Evolutionary conservation across 2,113 vertebrate genomes (phyloP), one percentile per base, ranked within the genome.

Genomic region (Erythrocercus mccallii): DNA sequence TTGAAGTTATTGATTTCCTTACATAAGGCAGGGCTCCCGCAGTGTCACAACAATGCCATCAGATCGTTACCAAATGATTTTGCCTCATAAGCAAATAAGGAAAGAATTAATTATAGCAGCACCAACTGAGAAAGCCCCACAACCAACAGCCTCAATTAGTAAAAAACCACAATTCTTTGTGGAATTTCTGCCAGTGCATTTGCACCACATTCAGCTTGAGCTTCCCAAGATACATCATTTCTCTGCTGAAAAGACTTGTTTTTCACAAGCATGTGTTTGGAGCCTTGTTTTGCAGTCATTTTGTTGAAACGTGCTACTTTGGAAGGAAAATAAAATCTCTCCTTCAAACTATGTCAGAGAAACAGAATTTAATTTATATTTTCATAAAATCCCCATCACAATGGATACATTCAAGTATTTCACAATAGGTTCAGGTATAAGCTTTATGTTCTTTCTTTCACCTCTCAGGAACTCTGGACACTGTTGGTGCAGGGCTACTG

Each of bases 1-100:
- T 86, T 77, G 57, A 11, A 80, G 87, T 37, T 91, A 81, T 90
- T 86, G 83, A 94, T 95, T 95, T 68, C 76, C 33, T 96, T 95
- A 92, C 45, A 16, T 90, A 95, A 95, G 53, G 53, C 79, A 94
- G 53, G 18, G 79, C 23, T 94, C 68, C 77, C 48, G 81, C 87
- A 68, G 57, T 28, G 22, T 79, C 83, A 93, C 74, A 88, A 84
- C 62, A 57, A 56, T 72, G 95, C 92, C 35, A n/a, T 50, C 80
- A 71, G 47, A 50, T 92, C 95, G 86, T 90, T 93, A 48, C 38
- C 69, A 64, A 88, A 94, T 35, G 0, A 76, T 83, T 94, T 58
- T 58, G 61, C 51, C 72, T 72, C 87, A 31, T 50, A 74, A 97
- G 68, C 71, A 94, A 70, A 54, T 24, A 58, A 66, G 57, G 47